Evolutionary conservation across 2,113 vertebrate species (phyloP), one percentile per base, ranked within the genome.

Genomic region (Ailuropoda melanoleuca): DNA sequence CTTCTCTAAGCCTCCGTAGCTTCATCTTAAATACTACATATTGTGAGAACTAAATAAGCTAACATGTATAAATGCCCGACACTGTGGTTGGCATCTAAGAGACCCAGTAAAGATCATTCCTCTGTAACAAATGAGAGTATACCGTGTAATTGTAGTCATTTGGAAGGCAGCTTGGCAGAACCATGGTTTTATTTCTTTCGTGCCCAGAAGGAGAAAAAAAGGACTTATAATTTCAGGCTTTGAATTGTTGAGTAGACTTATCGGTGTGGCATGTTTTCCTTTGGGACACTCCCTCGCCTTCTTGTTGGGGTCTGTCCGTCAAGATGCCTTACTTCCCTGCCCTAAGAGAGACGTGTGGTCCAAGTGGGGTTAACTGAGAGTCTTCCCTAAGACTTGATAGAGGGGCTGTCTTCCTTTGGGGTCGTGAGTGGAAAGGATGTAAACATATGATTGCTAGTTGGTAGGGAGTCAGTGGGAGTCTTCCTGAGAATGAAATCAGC

Each of bases 1-100:
- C 24, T 93, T 88, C 62, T 84, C 24, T 39, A 77, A 70, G 64
- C 56, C 86, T 82, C 56, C 92, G 8, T 23, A 7, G 43, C 8
- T 23, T 80, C 34, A 75, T 90, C 43, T 87, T 86, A 86, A 92
- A 89, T 81, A 68, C 43, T 95, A 66, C 74, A n/a, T 86, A 31
- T 70, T 62, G 11, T 94, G 80, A 88, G 86, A 87, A 90, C 77
- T 77, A 92, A 94, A 66, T 78, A 75, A 91, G 39, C 66, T 48
- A 78, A 77, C 46, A 31, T 48, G 29, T 90, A n/a, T 94, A 81
- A 85, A 95, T 88, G 21, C 23, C 39, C 74, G 55, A 53, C 37
- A 62, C n/a, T 75, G 3, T 84, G 34, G 29, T 64, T 90, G 24
- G 56, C 80, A 60, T 43, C 83, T 46, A 75, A 70, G 18, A 88